Evolutionary conservation across 2,797 vertebrate species (phyloP).

Genomic region (Corythornis leucogaster): DNA sequence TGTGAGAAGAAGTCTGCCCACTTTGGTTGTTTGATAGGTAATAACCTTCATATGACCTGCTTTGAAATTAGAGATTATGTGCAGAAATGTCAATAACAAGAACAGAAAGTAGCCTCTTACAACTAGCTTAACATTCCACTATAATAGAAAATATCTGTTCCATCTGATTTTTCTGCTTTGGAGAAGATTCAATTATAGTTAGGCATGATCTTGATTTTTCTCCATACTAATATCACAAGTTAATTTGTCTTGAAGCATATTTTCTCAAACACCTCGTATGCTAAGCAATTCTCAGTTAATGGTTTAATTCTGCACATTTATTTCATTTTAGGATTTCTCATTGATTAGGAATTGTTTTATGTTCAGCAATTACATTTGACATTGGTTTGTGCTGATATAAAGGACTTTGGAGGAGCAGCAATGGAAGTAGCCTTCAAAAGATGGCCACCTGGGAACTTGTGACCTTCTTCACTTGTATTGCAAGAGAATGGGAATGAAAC

Average conservation of each 20-base stretch:
- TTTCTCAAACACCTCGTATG: neutral
- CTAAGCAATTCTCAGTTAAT: neutral
- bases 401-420: neutral
- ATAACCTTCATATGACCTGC: neutral
- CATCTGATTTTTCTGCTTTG: neutral
- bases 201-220: neutral
- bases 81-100: neutral
- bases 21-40: neutral
- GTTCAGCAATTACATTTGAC: constrained; percentile 15
- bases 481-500: neutral
- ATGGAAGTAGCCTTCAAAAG: constrained; percentile 3
- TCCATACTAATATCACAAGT: neutral
- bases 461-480: constrained; percentile 1
- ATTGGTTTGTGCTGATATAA: constrained; percentile 2
- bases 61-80: neutral
- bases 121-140: neutral
- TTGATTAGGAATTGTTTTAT: constrained; percentile 8
- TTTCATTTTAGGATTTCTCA: neutral
- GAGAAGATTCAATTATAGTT: neutral
- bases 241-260: neutral
- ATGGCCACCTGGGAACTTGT: neutral
- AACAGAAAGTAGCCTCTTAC: neutral
- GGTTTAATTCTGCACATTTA: constrained; percentile 42
- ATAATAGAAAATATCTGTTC: neutral
- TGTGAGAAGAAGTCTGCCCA: neutral